Base-by-base conservation (phyloP, 2,797 vertebrate genomes). In the Peromyscus attwateri region DNA sequence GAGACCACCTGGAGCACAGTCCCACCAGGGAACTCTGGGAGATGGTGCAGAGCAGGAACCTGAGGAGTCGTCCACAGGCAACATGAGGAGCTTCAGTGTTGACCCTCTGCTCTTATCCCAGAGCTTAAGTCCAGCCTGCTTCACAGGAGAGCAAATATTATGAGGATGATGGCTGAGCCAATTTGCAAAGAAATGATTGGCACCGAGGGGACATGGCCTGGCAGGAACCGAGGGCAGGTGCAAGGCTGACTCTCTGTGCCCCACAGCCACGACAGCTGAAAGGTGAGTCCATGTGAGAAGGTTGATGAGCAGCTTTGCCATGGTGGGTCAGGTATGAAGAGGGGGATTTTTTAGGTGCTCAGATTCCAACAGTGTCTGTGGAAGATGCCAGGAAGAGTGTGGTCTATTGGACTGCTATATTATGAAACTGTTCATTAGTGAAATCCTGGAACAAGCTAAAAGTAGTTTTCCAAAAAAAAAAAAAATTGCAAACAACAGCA, bases 121-220 rank as follows among this genome's bases (percentile, higher is more conserved):
- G 27, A 14, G 52, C 7, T 27, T 27, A 23, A 37, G 62, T 13
- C 34, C 71, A 9, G 19, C 71, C 55, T 46, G 21, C 37, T 16
- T 57, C 77, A 10, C 11, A 17, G 2, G 27, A 25, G 2, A 73
- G 60, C 5, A 5, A 23, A 4, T 34, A 70, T 21, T 52, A 34
- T 40, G 9, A n/a, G 46, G 46, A 0, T 87, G 62, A 60, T 29
- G 0, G 5, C 84, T 25, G 73, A 93, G 49, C 31, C 11, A 19
- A 6, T 0, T 29, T 29, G 29, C 13, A 14, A 34, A 91, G 92
- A 68, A 34, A 12, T 21, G 31, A 29, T 19, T 16, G 21, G 12
- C 6, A 3, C 8, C 0, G 25, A 4, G 14, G 6, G 64, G 2
- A 8, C 19, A 1, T 0, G 29, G 43, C 4, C 3, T 4, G 76